Conservation (phyloP, 1,140 invertebrate species). For the Centruroides vittatus region DNA sequence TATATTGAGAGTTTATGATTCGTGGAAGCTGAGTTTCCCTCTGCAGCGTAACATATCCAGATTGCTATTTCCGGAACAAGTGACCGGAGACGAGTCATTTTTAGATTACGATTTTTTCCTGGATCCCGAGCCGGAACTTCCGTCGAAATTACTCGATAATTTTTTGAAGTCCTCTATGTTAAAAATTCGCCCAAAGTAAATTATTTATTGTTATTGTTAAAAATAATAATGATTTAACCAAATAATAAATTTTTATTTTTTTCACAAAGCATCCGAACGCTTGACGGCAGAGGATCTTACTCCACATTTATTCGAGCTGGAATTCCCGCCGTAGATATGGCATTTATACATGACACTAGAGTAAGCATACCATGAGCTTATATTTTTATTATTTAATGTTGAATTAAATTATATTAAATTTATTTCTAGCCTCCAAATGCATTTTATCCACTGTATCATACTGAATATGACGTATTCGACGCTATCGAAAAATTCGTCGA, state of each 20-base stretch:
- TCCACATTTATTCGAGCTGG: constrained; percentile 20
- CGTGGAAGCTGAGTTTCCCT: constrained; percentile 20
- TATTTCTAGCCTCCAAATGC: not conserved
- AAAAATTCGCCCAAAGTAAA: constrained; percentile 16
- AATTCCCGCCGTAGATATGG: constrained; percentile 23
- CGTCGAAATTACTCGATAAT: constrained; percentile 10
- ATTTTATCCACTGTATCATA: constrained; percentile 26
- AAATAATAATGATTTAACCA: too few species aligned
- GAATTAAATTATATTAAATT: too few species aligned
- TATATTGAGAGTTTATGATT: constrained; percentile 26
- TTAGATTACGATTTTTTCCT: not conserved
- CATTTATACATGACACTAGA: constrained; percentile 13
- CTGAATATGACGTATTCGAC: constrained; percentile 25
- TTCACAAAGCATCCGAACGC: constrained; percentile 11
- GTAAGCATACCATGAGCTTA: not conserved
- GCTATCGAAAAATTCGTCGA: constrained; percentile 24
- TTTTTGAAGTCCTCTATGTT: constrained; percentile 15
- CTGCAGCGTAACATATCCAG: constrained; percentile 11
- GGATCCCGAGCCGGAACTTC: constrained; percentile 3
- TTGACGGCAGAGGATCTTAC: constrained; percentile 22
- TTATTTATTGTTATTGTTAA: not conserved
- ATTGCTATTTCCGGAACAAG: constrained; percentile 10
- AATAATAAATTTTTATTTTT: not conserved
- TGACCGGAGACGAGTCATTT: not conserved
- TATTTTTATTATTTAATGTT: too few species aligned